A percentile compares a stretch with the other conserved stretches of the same genome.
Conservation (phyloP, 2,113 vertebrate species). For the Podarcis cretensis region DNA sequence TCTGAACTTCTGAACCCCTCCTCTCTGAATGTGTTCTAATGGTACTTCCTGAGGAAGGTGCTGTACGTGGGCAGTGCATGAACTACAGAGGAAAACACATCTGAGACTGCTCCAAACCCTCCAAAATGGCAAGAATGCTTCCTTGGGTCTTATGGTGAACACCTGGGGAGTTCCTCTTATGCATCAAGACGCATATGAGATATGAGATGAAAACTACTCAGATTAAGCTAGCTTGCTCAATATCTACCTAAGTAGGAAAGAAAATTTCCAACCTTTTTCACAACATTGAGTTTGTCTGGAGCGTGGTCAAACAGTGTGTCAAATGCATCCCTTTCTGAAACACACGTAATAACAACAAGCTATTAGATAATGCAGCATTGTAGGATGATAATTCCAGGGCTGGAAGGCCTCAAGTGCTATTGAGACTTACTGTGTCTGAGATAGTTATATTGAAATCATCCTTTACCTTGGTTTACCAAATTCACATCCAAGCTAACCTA, state of each 20-base stretch:
- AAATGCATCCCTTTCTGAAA: conserved; percentile 94
- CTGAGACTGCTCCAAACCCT: not conserved
- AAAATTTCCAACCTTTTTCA: conserved; percentile 90
- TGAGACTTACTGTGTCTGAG: not conserved
- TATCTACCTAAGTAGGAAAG: not conserved
- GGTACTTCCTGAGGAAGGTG: not conserved
- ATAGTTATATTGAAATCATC: not conserved
- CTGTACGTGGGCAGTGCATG: not conserved
- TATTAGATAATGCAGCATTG: not conserved
- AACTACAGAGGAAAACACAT: not conserved
- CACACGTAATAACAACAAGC: conserved; percentile 46
- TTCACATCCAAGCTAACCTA: not conserved
- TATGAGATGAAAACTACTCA: not conserved
- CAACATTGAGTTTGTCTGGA: conserved; percentile 96
- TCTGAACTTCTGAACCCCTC: not conserved
- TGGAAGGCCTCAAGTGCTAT: not conserved
- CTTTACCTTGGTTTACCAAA: not conserved
- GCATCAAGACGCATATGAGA: not conserved
- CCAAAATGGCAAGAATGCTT: too few species aligned
- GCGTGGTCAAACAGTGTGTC: conserved; percentile 98
- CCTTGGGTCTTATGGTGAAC: not conserved
- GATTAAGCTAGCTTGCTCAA: not conserved
- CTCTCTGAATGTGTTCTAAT: not conserved
- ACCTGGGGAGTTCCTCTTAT: not conserved
- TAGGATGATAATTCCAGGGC: not conserved